Evolutionary conservation across 2,797 vertebrate genomes (phyloP).

Genomic region (Hylomyscus alleni): DNA sequence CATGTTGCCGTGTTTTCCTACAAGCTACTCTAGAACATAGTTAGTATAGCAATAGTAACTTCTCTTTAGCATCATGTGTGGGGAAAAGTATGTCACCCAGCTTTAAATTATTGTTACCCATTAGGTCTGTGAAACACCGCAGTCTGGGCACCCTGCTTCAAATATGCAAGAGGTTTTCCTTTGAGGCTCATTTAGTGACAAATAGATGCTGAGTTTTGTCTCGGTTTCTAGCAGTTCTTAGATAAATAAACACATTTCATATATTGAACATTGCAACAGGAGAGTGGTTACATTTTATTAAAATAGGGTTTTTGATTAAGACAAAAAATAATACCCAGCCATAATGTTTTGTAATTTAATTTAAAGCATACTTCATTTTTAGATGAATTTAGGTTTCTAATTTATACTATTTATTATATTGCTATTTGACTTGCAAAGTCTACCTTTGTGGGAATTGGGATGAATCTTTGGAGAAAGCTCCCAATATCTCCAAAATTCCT

Average conservation of each 20-base stretch:
- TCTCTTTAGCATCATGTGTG: not conserved
- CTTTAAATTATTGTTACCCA: constrained; percentile 41
- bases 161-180: not conserved
- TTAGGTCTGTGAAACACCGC: not conserved
- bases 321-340: not conserved
- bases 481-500: not conserved
- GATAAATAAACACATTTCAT: constrained; percentile 44
- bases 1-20: not conserved
- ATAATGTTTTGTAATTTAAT: not conserved
- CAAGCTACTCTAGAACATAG: not conserved
- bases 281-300: not conserved
- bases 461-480: constrained; percentile 9
- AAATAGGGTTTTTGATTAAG: not conserved
- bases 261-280: not conserved
- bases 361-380: constrained; percentile 6
- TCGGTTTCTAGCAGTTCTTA: not conserved
- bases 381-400: not conserved
- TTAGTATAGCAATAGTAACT: not conserved
- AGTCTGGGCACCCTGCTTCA: not conserved
- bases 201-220: not conserved
- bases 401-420: constrained; percentile 21
- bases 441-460: constrained; percentile 38
- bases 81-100: not conserved
- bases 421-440: constrained; percentile 38
- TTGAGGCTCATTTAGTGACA: constrained; percentile 4